A percentile compares a stretch with the other conserved stretches of the same genome.
Evolutionary conservation across 2,113 vertebrate genomes (phyloP).

Genomic region (Labeo catla): DNA sequence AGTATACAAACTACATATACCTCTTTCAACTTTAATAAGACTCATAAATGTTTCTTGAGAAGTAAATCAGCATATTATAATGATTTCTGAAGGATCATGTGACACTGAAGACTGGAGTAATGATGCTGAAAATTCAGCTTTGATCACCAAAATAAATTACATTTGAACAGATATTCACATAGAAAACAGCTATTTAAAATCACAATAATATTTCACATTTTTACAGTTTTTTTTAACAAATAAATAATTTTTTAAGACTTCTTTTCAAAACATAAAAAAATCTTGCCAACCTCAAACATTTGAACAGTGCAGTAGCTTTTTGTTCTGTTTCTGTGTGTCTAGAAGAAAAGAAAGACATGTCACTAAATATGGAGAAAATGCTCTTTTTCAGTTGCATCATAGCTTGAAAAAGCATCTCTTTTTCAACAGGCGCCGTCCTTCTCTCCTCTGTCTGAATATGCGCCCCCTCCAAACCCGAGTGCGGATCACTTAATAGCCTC

Average conservation of each 20-base stretch:
- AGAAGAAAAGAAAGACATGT: background rate
- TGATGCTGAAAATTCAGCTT: background rate
- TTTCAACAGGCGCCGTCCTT: constrained; percentile 76
- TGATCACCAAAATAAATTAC: background rate
- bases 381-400: background rate
- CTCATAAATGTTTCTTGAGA: background rate
- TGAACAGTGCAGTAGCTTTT: background rate
- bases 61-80: background rate
- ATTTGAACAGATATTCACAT: too few species aligned
- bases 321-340: background rate
- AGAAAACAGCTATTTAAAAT: too few species aligned
- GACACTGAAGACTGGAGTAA: background rate
- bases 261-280: background rate
- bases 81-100: background rate
- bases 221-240: background rate
- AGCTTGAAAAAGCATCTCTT: constrained; percentile 40
- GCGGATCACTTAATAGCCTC: constrained; percentile 85
- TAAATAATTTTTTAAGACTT: background rate
- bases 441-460: constrained; percentile 84
- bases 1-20: too few species aligned
- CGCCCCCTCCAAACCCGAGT: constrained; percentile 84
- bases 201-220: background rate
- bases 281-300: background rate
- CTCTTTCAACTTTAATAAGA: background rate
- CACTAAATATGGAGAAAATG: background rate